Conservation (phyloP, 53 echinoderm and acorn worm species). For the Henricia sp. region DNA sequence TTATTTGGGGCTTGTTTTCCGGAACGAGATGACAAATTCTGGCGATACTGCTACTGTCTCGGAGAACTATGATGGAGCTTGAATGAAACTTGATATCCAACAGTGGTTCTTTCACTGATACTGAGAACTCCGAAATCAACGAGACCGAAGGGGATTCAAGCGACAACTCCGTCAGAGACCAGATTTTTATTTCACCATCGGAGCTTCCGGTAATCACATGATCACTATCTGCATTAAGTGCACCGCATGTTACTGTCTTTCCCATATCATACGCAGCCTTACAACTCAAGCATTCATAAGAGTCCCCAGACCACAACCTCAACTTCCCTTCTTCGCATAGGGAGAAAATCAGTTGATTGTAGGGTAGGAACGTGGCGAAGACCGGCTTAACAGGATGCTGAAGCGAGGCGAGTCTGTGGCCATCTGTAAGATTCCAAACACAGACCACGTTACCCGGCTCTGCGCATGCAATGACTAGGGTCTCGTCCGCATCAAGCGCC, state of each 20-base stretch:
- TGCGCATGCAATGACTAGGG: slow-evolving; percentile 40
- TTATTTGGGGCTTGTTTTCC: background rate
- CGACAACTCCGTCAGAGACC: background rate
- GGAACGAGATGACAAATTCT: slow-evolving; percentile 17
- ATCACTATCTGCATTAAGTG: slow-evolving; percentile 10
- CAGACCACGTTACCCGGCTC: slow-evolving; percentile 65
- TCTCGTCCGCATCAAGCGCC: slow-evolving; percentile 26
- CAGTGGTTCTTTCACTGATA: slow-evolving; percentile 35
- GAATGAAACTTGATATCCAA: slow-evolving; percentile 24
- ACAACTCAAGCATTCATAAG: slow-evolving; percentile 60
- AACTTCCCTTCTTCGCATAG: slow-evolving; percentile 69
- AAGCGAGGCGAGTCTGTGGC: slow-evolving; percentile 16
- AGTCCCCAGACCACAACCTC: slow-evolving; percentile 67
- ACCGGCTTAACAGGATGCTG: slow-evolving; percentile 49
- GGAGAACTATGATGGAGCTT: slow-evolving; percentile 17
- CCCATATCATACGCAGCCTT: slow-evolving; percentile 42
- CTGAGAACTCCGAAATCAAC: slow-evolving; percentile 21
- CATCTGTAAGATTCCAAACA: slow-evolving; percentile 64
- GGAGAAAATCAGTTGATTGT: slow-evolving; percentile 20
- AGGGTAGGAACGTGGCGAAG: slow-evolving; percentile 18
- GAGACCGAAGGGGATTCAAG: background rate
- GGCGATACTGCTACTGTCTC: slow-evolving; percentile 43
- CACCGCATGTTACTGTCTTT: slow-evolving; percentile 2
- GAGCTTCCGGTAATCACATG: slow-evolving; percentile 51
- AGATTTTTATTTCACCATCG: slow-evolving; percentile 63